Conservation (phyloP, 2,888 invertebrate species). For the Tetanocera ferruginea region DNA sequence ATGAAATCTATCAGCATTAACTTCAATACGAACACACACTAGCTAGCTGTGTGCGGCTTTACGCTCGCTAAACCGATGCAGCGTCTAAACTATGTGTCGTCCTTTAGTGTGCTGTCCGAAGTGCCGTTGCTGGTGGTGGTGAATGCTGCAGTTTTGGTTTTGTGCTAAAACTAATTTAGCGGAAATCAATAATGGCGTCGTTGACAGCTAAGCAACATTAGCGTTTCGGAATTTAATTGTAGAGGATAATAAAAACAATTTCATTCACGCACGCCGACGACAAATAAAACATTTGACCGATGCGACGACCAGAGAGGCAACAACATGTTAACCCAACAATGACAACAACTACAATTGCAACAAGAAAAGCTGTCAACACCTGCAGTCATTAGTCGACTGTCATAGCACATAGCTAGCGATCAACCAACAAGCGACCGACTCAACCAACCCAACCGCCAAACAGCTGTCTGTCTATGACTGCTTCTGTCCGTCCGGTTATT, state of each 20-base stretch:
- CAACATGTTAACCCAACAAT: background rate
- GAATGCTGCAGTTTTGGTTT: background rate
- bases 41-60: background rate
- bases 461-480: background rate
- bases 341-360: background rate
- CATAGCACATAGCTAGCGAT: background rate
- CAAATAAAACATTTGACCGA: background rate
- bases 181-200: constrained; percentile 40
- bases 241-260: constrained; percentile 34
- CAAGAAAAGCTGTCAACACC: constrained; percentile 25
- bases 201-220: constrained; percentile 35
- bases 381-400: constrained; percentile 36
- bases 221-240: constrained; percentile 25
- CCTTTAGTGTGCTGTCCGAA: background rate
- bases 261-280: background rate
- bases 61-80: background rate
- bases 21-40: background rate
- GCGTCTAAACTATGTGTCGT: too few relatives aligned
- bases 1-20: constrained; percentile 8
- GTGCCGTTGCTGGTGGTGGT: background rate
- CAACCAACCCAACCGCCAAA: background rate
- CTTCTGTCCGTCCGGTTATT: constrained; percentile 7
- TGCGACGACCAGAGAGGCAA: background rate
- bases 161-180: constrained; percentile 33
- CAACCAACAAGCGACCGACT: too few relatives aligned